A percentile compares a stretch with the other conserved stretches of the same genome.
These are phyloP conservation scores for Macroramphosus scolopax DNA, from an alignment of 2,797 vertebrate genomes.

Conservation along the genomic window DNA sequence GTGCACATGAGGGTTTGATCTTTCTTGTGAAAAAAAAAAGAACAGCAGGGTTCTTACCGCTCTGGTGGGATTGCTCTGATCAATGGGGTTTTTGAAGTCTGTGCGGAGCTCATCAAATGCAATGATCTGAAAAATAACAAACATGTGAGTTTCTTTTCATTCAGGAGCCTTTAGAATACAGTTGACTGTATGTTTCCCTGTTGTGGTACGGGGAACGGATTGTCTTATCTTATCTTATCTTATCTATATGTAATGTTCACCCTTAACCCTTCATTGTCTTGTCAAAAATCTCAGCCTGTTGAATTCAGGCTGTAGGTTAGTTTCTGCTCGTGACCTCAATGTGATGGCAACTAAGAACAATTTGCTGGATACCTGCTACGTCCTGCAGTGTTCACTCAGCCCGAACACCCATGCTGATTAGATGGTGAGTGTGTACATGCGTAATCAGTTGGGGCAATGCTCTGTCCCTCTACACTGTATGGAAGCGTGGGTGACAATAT, in stretches of 20 bases:
- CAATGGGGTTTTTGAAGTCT: constrained; percentile 95
- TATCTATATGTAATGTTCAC: no score
- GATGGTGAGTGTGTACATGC: constrained; percentile 18
- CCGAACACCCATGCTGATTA: constrained; percentile 25
- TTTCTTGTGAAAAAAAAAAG: constrained; percentile 42
- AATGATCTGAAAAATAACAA: constrained; percentile 82
- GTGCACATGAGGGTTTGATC: no score
- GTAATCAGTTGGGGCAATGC: constrained; percentile 21
- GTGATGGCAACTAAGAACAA: background rate
- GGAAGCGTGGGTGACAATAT: no score
- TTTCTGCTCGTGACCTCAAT: background rate
- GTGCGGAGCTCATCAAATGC: constrained; percentile 93
- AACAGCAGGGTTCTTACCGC: constrained; percentile 83
- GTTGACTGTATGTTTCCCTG: no score
- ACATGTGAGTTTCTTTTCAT: constrained; percentile 26
- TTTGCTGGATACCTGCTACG: background rate
- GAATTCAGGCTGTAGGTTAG: background rate
- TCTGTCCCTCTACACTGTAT: no score
- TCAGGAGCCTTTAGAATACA: background rate
- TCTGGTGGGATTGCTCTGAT: constrained; percentile 94
- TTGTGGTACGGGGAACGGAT: no score
- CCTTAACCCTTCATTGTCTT: no score
- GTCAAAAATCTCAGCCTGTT: no score
- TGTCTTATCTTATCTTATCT: no score
- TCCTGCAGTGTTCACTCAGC: constrained; percentile 12